Evolutionary conservation across 2,113 vertebrate genomes (phyloP).

Genomic region (Neolamprologus cancellatus): DNA sequence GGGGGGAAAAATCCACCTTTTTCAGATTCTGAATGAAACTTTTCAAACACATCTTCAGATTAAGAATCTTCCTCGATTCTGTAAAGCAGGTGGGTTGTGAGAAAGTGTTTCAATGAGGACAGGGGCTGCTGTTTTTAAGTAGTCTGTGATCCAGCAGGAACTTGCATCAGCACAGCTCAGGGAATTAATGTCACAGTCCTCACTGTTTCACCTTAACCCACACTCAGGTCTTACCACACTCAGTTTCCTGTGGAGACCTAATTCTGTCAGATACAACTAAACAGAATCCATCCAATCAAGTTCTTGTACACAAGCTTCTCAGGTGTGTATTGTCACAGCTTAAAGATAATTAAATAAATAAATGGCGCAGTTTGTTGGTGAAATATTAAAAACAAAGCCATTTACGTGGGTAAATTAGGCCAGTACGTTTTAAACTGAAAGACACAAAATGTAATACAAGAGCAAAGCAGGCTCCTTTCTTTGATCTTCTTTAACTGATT

Average conservation of each 20-base stretch:
- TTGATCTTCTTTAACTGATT: background rate
- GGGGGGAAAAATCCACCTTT: fast-evolving
- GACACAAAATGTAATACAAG: background rate
- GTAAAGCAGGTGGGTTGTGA: background rate
- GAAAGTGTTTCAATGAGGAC: conserved; percentile 3
- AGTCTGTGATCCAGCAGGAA: conserved; percentile 46
- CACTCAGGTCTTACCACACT: conserved; percentile 49
- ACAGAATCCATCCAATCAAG: conserved; percentile 37
- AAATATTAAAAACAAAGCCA: background rate
- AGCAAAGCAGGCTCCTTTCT: background rate
- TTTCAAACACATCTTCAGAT: background rate
- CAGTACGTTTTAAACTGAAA: background rate
- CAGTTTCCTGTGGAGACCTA: conserved; percentile 66
- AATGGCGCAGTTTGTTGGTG: background rate
- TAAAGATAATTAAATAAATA: background rate
- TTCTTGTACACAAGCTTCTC: background rate
- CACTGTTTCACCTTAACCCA: conserved; percentile 58
- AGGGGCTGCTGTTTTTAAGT: conserved; percentile 37
- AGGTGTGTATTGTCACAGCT: background rate
- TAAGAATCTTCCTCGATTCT: background rate
- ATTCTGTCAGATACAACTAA: conserved; percentile 62
- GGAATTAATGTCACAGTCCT: conserved; percentile 70
- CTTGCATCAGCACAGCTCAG: conserved; percentile 62
- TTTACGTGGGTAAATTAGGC: background rate
- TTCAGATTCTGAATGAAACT: background rate